Evolutionary conservation across 2,888 invertebrate genomes (phyloP).

Genomic region (Leptinotarsa tumamoca): DNA sequence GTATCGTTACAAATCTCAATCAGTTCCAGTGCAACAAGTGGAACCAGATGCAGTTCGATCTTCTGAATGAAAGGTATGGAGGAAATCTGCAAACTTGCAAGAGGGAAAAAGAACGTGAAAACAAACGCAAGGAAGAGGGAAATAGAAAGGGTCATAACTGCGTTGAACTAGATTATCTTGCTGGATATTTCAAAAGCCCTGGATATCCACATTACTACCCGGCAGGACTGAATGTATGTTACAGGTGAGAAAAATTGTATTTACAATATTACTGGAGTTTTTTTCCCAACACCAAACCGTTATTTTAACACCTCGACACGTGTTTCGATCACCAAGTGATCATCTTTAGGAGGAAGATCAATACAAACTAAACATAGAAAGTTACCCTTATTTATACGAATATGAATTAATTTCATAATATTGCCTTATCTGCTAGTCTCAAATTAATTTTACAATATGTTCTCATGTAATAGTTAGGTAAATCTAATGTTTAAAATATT

Average conservation of each 20-base stretch:
- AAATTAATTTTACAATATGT: too few species aligned
- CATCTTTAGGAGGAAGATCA: too few species aligned
- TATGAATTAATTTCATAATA: too few species aligned
- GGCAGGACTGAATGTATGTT: slow-evolving; percentile 64
- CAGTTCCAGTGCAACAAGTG: slow-evolving; percentile 50
- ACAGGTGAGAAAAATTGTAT: slow-evolving; percentile 61
- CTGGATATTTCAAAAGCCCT: slow-evolving; percentile 66
- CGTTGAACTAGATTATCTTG: slow-evolving; percentile 56
- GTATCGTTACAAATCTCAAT: slow-evolving; percentile 48
- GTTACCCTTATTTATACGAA: too few species aligned
- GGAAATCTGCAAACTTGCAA: slow-evolving; percentile 44
- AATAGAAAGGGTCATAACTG: slow-evolving; percentile 52
- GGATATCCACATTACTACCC: slow-evolving; percentile 67
- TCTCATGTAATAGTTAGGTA: too few species aligned
- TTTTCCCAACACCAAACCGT: too few species aligned
- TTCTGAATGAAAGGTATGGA: slow-evolving; percentile 44
- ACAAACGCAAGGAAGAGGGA: not conserved
- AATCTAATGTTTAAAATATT: too few species aligned
- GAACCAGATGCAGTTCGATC: slow-evolving; percentile 51
- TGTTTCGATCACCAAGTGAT: too few species aligned
- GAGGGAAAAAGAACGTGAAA: slow-evolving; percentile 23
- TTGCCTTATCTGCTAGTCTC: too few species aligned
- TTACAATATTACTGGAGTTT: too few species aligned
- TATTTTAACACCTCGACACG: not conserved
- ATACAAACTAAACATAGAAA: too few species aligned